Percentiles rank a stretch among this genome's conserved stretches.
These are phyloP conservation scores for Papilio xuthus DNA, from an alignment of 1,140 invertebrate genomes.

Conservation along the genomic window DNA sequence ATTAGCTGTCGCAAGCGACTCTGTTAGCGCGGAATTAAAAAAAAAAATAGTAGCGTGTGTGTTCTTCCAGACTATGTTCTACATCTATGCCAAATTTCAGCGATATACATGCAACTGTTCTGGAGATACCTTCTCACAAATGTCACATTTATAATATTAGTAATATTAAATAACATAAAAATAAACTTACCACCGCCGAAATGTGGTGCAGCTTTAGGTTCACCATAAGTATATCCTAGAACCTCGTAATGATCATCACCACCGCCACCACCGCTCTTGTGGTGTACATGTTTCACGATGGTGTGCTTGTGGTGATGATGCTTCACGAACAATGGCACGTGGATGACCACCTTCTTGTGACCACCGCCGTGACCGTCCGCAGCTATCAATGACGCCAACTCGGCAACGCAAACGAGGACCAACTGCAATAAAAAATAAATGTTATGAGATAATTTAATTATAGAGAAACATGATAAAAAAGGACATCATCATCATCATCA, in stretches of 20 bases:
- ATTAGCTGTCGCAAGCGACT: too few species aligned
- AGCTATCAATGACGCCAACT: slow-evolving; percentile 53
- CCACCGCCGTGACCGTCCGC: slow-evolving; percentile 73
- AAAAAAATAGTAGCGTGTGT: too few species aligned
- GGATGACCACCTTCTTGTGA: slow-evolving; percentile 84
- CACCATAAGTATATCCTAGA: slow-evolving; percentile 77
- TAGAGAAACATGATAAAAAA: too few species aligned
- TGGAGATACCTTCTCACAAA: too few species aligned
- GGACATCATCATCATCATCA: too few species aligned
- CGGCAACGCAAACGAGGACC: slow-evolving; percentile 58
- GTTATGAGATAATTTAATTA: neutral
- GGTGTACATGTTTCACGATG: slow-evolving; percentile 82
- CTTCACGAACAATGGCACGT: slow-evolving; percentile 83
- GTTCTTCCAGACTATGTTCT: too few species aligned
- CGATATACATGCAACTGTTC: too few species aligned
- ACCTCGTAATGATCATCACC: slow-evolving; percentile 80
- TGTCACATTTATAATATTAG: neutral
- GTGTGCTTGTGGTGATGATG: slow-evolving; percentile 84
- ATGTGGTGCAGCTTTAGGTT: slow-evolving; percentile 71
- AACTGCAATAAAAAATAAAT: slow-evolving; percentile 59
- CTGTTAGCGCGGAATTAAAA: too few species aligned
- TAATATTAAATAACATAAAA: slow-evolving; percentile 25
- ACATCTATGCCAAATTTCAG: too few species aligned
- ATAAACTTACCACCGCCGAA: slow-evolving; percentile 63
- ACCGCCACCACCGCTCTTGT: slow-evolving; percentile 78